Base-by-base conservation (phyloP, 2,113 vertebrate species). In the Cyanoliseus patagonus region DNA sequence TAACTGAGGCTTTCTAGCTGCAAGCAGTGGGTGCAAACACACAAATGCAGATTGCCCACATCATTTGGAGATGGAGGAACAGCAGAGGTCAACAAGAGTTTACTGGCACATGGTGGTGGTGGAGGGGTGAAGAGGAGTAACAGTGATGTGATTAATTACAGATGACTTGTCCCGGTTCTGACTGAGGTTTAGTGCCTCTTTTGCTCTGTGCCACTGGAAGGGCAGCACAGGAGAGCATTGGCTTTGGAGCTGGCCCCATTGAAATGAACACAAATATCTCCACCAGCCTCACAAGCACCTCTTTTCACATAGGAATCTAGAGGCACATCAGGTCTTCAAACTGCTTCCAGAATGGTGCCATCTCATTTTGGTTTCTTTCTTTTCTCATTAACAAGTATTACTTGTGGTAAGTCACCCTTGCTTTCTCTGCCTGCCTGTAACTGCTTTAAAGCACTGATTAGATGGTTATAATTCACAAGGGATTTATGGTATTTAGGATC, bases 381-480 rank as follows among this genome's bases (percentile, higher is more conserved):
- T 37, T 80, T 70, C 63, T 89, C 70, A 53, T 16, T 11, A 61
- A n/a, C 33, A 61, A 72, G 35, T 57, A 73, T 33, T 70, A 47
- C 17, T 46, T 23, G n/a, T 25, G 31, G 57, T 46, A 68, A 69
- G 63, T 79, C 66, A 87, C 74, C 30, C 62, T 57, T 52, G 33
- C 64, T 81, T 88, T 87, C 66, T 73, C 44, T 85, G 81, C 53
- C 57, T 67, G n/a, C 37, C 78, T 22, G 7, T 25, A 82, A 64
- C 49, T 83, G 84, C 91, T 90, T 91, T 61, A 75, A 67, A 83
- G n/a, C 64, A 59, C 76, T 64, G 35, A 84, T 68, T 86, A 92
- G 61, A 63, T 23, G 22, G 49, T 44, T 83, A 73, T 83, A 91
- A 91, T 74, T 87, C 78, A 78, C 49, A 35, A 55, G 27, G 9